phyloP scores from a whole-genome alignment of 2,888 invertebrate genomes.

The Rhamnusium bicolor region DNA sequence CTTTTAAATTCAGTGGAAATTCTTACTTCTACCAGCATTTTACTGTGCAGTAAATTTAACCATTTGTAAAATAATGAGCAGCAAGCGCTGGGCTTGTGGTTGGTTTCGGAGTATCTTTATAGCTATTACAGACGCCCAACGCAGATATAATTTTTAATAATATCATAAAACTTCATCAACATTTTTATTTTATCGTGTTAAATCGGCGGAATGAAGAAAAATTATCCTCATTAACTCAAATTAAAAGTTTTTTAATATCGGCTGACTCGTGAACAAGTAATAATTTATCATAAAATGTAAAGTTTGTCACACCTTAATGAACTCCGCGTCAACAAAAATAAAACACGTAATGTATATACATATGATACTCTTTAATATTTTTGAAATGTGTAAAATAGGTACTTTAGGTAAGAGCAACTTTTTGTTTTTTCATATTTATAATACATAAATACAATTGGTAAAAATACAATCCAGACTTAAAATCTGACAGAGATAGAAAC shows the following conservation, averaged over 20 bases:
- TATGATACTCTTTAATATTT: background rate
- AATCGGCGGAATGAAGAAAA: background rate
- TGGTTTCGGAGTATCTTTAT: constrained; percentile 3
- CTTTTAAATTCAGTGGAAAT: background rate
- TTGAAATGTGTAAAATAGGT: background rate
- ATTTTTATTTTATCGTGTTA: background rate
- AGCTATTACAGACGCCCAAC: background rate
- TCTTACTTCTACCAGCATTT: background rate
- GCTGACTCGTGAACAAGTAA: background rate
- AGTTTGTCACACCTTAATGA: background rate
- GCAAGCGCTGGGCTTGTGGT: background rate
- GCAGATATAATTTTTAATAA: constrained; percentile 6
- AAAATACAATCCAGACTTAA: no score
- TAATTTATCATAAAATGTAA: background rate
- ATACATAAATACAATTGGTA: no score
- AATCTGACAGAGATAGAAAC: no score
- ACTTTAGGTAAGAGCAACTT: no score
- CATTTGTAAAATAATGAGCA: constrained; percentile 11
- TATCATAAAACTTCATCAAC: background rate
- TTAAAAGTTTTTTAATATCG: background rate
- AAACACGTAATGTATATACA: background rate
- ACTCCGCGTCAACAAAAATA: background rate
- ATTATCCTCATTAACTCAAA: background rate
- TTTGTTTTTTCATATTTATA: no score
- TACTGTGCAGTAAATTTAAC: constrained; percentile 1